Conservation (phyloP, 92 coral and sea anemone genomes). For the Ricordea florida region DNA sequence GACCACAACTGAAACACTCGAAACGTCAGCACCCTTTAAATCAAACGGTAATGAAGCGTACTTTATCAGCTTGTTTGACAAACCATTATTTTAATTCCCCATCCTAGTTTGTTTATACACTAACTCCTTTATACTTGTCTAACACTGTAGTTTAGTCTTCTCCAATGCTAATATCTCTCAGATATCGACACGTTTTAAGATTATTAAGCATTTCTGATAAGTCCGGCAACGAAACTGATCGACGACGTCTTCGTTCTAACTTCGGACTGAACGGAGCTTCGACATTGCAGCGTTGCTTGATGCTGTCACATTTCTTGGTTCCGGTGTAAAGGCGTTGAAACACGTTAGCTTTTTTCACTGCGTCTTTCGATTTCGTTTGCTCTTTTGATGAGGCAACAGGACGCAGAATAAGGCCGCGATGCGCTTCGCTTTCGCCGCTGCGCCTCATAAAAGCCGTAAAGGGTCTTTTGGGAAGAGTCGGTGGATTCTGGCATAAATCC, state of each 20-base stretch:
- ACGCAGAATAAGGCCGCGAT: slow-evolving; percentile 12
- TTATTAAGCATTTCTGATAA: slow-evolving; percentile 57
- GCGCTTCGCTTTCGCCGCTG: not conserved
- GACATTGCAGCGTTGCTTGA: not conserved
- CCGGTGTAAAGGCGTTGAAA: slow-evolving; percentile 16
- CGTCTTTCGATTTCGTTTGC: slow-evolving; percentile 44
- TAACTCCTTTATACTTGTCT: too few relatives aligned
- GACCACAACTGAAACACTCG: too few relatives aligned
- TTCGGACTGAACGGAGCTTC: not conserved
- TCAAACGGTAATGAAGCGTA: too few relatives aligned
- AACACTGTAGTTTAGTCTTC: not conserved
- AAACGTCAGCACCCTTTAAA: too few relatives aligned
- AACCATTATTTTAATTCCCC: too few relatives aligned
- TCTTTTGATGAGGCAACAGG: slow-evolving; percentile 10
- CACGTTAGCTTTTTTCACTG: slow-evolving; percentile 1
- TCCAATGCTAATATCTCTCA: slow-evolving; percentile 10
- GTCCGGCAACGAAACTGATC: slow-evolving; percentile 78
- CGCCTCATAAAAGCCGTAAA: not conserved
- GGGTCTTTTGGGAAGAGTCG: too few relatives aligned
- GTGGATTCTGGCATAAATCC: too few relatives aligned
- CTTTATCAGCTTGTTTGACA: too few relatives aligned
- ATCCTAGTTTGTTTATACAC: too few relatives aligned
- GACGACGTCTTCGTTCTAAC: slow-evolving; percentile 42
- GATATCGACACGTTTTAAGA: slow-evolving; percentile 70
- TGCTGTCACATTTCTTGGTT: not conserved